Base-by-base conservation (phyloP, 2,888 invertebrate genomes). In the Drosophila siamana region DNA sequence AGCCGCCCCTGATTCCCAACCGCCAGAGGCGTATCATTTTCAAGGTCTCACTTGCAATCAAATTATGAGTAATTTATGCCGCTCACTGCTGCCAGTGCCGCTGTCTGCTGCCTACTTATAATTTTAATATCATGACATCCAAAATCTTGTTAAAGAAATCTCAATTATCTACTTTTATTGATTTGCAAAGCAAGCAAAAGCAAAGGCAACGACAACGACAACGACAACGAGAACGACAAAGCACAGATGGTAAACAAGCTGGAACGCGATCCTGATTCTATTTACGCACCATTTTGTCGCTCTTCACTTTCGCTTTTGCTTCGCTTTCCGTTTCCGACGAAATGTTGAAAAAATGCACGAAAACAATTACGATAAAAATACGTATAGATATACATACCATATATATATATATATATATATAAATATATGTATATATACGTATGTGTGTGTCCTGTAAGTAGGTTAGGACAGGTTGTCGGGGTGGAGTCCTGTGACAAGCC, bases 121-220 rank as follows among this genome's bases (percentile, higher is more conserved):
- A 83, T 77, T 82, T 82, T 77, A 79, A 85, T 83, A 77, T 69
- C 78, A 63, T 78, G 87, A 86, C 87, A 82, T 72, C 72, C 87
- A 62, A 79, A 83, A 83, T 83, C 83, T 83, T 82, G 86, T 85
- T 87, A 79, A 79, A 87, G 83, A 87, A 83, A 83, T 83, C 88
- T 88, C 86, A 85, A 85, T 85, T 85, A 85, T 88, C 84, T 88
- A 88, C 88, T 77, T 88, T 88, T 86, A 85, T 85, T 86, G 85
- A 85, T 88, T 85, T 84, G 78, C 76, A 54, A 55, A 73, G 74
- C 52, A 77, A 70, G 71, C 65, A 70, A 50, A 64, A 63, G 56
- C 67, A 62, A 50, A 40, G 16, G 28, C 22, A 61, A 33, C 48
- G 38, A 33, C 44, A 22, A 24, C 44, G 26, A 44, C 7, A 26